Evolutionary conservation across 2,888 invertebrate species (phyloP).

Genomic region (Brachynemurus nebulosus): DNA sequence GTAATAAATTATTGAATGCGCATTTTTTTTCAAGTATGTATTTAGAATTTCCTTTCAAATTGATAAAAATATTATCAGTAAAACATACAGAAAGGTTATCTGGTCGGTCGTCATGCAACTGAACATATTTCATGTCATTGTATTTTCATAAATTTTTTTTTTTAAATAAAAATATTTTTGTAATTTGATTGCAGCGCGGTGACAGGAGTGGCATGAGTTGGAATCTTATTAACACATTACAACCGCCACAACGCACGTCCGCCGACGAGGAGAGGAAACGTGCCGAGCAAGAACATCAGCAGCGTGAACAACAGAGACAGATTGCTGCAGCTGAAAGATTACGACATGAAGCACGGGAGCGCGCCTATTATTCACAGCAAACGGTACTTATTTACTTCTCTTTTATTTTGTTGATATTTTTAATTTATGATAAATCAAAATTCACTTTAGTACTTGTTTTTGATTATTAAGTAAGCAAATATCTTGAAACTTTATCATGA

Average conservation of each 20-base stretch:
- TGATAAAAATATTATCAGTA: too few species aligned
- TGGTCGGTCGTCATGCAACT: too few species aligned
- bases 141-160: too few species aligned
- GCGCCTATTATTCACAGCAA: constrained; percentile 23
- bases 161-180: background rate
- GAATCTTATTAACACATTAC: constrained; percentile 26
- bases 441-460: background rate
- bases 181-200: constrained; percentile 11
- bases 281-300: constrained; percentile 28
- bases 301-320: constrained; percentile 28
- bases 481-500: background rate
- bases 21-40: too few species aligned
- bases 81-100: too few species aligned
- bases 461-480: too few species aligned
- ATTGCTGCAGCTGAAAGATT: constrained; percentile 18
- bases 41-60: too few species aligned
- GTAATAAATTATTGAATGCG: too few species aligned
- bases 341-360: constrained; percentile 26
- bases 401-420: too few species aligned
- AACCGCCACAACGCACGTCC: constrained; percentile 23
- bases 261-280: constrained; percentile 30
- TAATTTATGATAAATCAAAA: background rate
- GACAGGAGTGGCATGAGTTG: constrained; percentile 20
- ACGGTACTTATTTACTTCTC: constrained; percentile 18
- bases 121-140: too few species aligned